These are phyloP conservation scores for Belonocnema kinseyi DNA, from an alignment of 1,140 invertebrate species.

Conservation along the genomic window DNA sequence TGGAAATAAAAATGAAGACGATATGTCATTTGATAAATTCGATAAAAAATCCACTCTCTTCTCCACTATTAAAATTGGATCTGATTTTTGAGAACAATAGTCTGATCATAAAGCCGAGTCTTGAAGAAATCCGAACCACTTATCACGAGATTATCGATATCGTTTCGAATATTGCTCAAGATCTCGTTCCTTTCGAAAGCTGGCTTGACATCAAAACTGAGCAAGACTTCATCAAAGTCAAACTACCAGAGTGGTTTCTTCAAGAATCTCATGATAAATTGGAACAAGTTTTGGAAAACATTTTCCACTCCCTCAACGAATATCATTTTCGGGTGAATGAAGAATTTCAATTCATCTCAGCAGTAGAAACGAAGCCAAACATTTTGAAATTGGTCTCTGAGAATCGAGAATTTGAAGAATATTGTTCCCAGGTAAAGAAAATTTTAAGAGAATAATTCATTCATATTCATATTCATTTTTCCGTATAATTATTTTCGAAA, in stretches of 20 bases:
- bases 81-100: conserved; percentile 59
- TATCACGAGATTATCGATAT: conserved; percentile 64
- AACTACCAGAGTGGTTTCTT: conserved; percentile 66
- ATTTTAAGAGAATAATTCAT: no score
- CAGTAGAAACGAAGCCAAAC: conserved; percentile 31
- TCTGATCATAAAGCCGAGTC: conserved; percentile 61
- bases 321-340: conserved; percentile 55
- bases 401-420: conserved; percentile 54
- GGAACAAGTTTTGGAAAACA: conserved; percentile 52
- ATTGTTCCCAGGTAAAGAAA: conserved; percentile 36
- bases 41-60: conserved; percentile 52
- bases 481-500: no score
- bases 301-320: conserved; percentile 61
- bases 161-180: conserved; percentile 61
- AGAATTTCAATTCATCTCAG: conserved; percentile 49
- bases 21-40: conserved; percentile 65
- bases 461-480: no score
- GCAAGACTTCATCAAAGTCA: conserved; percentile 60
- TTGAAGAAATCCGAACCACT: conserved; percentile 57
- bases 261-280: conserved; percentile 60
- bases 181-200: conserved; percentile 68
- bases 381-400: conserved; percentile 45
- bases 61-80: conserved; percentile 65
- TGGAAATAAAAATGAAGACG: conserved; percentile 66
- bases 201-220: conserved; percentile 55